phyloP scores from a whole-genome alignment of 2,888 invertebrate species.

The Archips crataeganus region DNA sequence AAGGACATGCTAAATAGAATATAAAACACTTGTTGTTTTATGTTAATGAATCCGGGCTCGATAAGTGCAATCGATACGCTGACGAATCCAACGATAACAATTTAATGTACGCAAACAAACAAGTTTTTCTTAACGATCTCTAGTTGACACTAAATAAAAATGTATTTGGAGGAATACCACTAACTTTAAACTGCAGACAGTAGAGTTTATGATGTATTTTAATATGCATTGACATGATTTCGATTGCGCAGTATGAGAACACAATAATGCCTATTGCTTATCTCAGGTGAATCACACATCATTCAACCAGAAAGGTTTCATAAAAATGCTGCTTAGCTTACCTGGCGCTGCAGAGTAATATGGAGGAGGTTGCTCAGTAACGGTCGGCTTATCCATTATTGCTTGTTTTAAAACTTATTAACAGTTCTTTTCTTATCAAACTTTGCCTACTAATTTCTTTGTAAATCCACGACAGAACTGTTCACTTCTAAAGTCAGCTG shows the following conservation, averaged over 20 bases:
- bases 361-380: constrained; percentile 81
- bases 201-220: not conserved
- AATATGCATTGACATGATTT: constrained; percentile 13
- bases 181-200: not conserved
- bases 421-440: constrained; percentile 4
- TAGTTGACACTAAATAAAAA: not conserved
- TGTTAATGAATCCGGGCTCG: constrained; percentile 24
- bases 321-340: constrained; percentile 58
- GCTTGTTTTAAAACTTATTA: constrained; percentile 20
- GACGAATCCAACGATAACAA: constrained; percentile 30
- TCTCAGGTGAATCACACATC: constrained; percentile 65
- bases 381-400: constrained; percentile 73
- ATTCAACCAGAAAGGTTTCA: constrained; percentile 49
- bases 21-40: not conserved
- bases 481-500: constrained; percentile 44
- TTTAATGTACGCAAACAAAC: constrained; percentile 10
- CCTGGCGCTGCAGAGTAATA: constrained; percentile 79
- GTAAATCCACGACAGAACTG: constrained; percentile 19
- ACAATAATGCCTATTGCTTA: constrained; percentile 53
- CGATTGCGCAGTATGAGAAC: constrained; percentile 44
- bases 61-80: constrained; percentile 26
- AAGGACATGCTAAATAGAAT: not conserved
- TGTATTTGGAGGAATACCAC: not conserved
- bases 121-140: not conserved
- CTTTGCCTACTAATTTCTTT: constrained; percentile 24